Evolutionary conservation across 2,888 invertebrate genomes (phyloP).

Genomic region (Ochropleura leucogaster): DNA sequence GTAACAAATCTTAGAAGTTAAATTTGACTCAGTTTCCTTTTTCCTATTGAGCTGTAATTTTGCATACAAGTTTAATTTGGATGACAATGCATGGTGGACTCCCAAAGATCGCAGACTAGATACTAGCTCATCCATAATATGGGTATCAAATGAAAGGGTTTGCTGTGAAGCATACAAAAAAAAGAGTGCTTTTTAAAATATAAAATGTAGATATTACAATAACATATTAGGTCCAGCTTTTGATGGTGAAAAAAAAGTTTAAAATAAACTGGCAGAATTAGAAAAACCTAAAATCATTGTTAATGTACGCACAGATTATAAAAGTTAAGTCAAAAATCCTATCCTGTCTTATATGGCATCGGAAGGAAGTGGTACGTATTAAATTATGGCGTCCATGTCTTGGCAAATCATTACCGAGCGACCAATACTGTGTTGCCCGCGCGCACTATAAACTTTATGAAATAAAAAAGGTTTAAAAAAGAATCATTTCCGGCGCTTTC

Average conservation of each 20-base stretch:
- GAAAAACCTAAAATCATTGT: conserved; percentile 1
- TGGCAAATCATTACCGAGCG: conserved; percentile 84
- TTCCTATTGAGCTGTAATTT: too few species aligned
- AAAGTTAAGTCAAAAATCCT: conserved; percentile 57
- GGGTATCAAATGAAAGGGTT: too few species aligned
- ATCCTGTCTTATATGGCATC: conserved; percentile 84
- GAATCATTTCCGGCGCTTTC: conserved; percentile 81
- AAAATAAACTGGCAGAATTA: background rate
- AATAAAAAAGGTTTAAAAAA: conserved; percentile 73
- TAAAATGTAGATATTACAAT: background rate
- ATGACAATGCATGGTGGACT: too few species aligned
- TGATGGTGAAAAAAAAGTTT: background rate
- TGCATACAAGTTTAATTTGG: too few species aligned
- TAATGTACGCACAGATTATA: conserved; percentile 29
- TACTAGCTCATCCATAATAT: too few species aligned
- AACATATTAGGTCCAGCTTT: background rate
- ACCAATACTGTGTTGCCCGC: conserved; percentile 68
- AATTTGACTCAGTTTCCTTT: too few species aligned
- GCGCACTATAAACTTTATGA: conserved; percentile 67
- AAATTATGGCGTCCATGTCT: conserved; percentile 81
- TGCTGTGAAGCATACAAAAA: too few species aligned
- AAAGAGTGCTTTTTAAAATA: too few species aligned
- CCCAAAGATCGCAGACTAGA: too few species aligned
- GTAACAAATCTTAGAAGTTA: too few species aligned
- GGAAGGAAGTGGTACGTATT: conserved; percentile 89